These are phyloP conservation scores for Taurulus bubalis DNA, from an alignment of 2,113 vertebrate species.

Conservation along the genomic window DNA sequence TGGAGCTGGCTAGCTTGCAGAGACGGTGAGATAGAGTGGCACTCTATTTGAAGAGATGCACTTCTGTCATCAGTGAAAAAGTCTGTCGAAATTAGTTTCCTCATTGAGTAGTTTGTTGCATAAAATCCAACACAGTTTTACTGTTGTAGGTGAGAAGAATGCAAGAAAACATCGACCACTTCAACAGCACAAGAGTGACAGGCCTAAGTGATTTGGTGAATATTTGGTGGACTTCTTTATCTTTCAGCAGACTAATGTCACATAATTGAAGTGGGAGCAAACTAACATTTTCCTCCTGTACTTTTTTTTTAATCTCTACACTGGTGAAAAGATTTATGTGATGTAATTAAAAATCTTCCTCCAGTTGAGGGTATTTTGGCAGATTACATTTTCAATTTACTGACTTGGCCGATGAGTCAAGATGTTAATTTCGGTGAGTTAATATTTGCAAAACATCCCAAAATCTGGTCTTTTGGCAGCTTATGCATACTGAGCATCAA, in stretches of 20 bases:
- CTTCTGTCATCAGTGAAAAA: background rate
- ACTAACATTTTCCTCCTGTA: background rate
- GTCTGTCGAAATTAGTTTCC: background rate
- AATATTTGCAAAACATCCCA: conserved; percentile 5
- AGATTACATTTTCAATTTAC: conserved; percentile 20
- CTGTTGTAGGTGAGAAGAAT: background rate
- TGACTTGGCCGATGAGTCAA: conserved; percentile 6
- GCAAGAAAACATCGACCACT: background rate
- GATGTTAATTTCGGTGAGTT: conserved; percentile 8
- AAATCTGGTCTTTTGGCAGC: conserved; percentile 16
- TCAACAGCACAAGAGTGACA: background rate
- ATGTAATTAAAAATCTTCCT: background rate
- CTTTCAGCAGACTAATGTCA: background rate
- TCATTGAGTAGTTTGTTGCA: background rate
- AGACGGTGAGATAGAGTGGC: conserved; percentile 12
- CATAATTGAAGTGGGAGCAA: background rate
- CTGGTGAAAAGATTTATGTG: background rate
- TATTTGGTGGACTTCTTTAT: background rate
- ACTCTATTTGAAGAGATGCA: background rate
- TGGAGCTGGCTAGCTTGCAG: conserved; percentile 1
- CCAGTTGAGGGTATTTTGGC: background rate
- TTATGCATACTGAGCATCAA: background rate
- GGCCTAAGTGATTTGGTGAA: background rate
- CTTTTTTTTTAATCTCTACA: background rate
- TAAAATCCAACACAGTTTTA: background rate